These are phyloP conservation scores for Cephus pygmeus DNA, from an alignment of 2,888 invertebrate species.

Conservation along the genomic window DNA sequence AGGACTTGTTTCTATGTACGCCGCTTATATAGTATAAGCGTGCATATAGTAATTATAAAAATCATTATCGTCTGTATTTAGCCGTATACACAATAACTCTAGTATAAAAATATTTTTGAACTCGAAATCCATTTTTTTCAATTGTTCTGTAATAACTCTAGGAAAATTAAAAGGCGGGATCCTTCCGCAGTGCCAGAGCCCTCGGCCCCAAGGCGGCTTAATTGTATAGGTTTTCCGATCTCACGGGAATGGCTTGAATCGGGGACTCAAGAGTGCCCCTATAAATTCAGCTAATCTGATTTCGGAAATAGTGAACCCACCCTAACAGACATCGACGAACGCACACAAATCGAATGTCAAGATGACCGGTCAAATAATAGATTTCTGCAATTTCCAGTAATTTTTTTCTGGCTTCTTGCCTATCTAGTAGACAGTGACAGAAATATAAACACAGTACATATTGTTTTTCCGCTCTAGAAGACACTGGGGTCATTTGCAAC, in stretches of 20 bases:
- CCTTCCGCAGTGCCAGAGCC: constrained; percentile 18
- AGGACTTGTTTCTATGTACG: too few species aligned
- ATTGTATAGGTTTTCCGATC: constrained; percentile 41
- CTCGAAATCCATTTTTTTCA: too few species aligned
- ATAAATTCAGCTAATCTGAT: constrained; percentile 57
- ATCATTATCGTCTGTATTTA: too few species aligned
- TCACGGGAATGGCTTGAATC: constrained; percentile 31
- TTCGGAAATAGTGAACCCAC: constrained; percentile 42
- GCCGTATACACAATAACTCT: too few species aligned
- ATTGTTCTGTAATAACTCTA: too few species aligned
- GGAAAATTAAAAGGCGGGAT: constrained; percentile 1
- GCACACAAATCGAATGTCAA: constrained; percentile 37
- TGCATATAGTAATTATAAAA: too few species aligned
- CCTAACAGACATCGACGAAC: constrained; percentile 14
- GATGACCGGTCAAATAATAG: constrained; percentile 36
- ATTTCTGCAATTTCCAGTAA: constrained; percentile 33
- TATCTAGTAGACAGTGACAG: too few species aligned
- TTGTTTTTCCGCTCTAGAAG: too few species aligned
- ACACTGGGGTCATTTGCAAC: too few species aligned
- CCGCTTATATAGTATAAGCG: too few species aligned
- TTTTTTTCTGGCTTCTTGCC: constrained; percentile 6
- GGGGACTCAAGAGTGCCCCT: constrained; percentile 45
- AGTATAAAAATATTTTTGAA: too few species aligned
- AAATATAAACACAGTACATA: too few species aligned
- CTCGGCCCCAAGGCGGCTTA: constrained; percentile 33